Percentiles rank a stretch among this genome's conserved stretches.
These are phyloP conservation scores for Capreolus pygargus DNA, from an alignment of 2,113 vertebrate genomes.

Conservation along the genomic window DNA sequence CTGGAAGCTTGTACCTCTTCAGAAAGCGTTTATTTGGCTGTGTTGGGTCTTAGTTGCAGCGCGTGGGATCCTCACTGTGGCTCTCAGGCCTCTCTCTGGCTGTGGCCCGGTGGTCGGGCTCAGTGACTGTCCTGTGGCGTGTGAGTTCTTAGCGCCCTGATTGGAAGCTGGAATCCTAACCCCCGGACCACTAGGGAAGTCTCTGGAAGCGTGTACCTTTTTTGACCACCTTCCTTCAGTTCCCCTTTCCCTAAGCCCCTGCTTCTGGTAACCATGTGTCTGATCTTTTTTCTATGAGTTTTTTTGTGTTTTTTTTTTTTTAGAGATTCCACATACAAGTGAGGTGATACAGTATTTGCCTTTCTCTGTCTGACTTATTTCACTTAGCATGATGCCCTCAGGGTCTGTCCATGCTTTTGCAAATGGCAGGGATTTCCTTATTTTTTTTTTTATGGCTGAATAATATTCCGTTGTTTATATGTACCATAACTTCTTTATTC, in stretches of 20 bases:
- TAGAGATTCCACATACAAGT: background rate
- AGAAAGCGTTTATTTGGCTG: background rate
- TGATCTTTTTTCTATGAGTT: background rate
- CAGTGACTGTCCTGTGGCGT: background rate
- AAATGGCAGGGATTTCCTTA: background rate
- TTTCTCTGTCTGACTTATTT: background rate
- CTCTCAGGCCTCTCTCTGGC: background rate
- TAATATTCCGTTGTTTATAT: background rate
- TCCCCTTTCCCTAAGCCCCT: too few relatives aligned
- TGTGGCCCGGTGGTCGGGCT: background rate
- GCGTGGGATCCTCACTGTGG: background rate
- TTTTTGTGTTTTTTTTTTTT: background rate
- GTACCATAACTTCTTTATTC: background rate
- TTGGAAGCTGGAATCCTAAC: background rate
- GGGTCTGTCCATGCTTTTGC: background rate
- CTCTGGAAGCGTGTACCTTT: background rate
- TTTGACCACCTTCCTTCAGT: background rate
- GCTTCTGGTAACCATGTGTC: background rate
- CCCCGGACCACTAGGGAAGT: background rate
- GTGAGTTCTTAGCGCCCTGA: background rate
- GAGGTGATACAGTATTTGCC: background rate
- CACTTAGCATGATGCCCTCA: background rate
- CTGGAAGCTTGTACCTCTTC: background rate
- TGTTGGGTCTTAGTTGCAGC: background rate
- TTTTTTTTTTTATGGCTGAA: background rate